Evolutionary conservation across 2,113 vertebrate genomes (phyloP).

Genomic region (Indri indri): DNA sequence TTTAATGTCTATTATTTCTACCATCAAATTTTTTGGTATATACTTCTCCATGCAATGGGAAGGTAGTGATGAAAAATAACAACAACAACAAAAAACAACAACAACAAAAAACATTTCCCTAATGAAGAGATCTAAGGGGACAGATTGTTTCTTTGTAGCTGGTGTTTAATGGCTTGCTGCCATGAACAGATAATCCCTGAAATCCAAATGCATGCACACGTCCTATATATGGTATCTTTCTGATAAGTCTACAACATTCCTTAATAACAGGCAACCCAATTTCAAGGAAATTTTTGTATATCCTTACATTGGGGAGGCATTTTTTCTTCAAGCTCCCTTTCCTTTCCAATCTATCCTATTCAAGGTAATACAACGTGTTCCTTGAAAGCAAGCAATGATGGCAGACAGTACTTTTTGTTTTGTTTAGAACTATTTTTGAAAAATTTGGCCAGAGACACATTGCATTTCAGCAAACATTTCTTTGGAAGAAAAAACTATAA

Average conservation of each 20-base stretch:
- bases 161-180: background rate
- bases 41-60: no score
- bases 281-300: background rate
- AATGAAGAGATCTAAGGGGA: background rate
- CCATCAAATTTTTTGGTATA: background rate
- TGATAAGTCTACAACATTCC: background rate
- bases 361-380: background rate
- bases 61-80: no score
- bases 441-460: conserved; percentile 36
- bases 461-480: conserved; percentile 46
- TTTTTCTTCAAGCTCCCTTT: background rate
- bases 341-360: background rate
- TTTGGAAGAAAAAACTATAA: conserved; percentile 62
- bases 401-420: conserved; percentile 34
- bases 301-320: background rate
- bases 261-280: background rate
- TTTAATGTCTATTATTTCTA: background rate
- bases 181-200: conserved; percentile 8
- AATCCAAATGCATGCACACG: background rate
- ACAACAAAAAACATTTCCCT: no score
- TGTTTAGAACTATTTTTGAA: conserved; percentile 58
- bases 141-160: background rate
- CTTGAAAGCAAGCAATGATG: conserved; percentile 15
- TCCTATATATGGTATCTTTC: background rate
- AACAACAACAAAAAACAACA: no score